A percentile compares a stretch with the other conserved stretches of the same genome.
phyloP scores from a whole-genome alignment of 2,797 vertebrate genomes.

The Propithecus perrieri region DNA sequence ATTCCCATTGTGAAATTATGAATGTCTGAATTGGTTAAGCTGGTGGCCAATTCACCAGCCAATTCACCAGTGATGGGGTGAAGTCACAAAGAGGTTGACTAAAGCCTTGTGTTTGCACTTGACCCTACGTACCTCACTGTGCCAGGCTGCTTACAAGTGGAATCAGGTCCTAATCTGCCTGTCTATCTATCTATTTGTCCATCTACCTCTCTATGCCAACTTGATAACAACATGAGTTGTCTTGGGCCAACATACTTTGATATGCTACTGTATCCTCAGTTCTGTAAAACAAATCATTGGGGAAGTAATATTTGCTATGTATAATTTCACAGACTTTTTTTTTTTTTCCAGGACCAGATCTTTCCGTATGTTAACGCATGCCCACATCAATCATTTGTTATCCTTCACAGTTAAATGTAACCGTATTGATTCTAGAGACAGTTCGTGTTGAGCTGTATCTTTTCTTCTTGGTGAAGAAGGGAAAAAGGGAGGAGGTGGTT shows the following conservation, averaged over 20 bases:
- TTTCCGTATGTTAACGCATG: neutral
- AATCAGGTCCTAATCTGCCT: neutral
- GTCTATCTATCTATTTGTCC: neutral
- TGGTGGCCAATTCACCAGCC: too few relatives aligned
- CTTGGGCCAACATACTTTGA: neutral
- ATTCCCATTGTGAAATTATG: neutral
- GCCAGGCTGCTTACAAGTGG: neutral
- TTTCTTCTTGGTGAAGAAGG: neutral
- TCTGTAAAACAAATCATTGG: neutral
- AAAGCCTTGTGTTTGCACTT: neutral
- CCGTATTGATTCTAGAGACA: neutral
- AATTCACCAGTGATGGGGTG: neutral
- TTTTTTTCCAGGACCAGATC: neutral
- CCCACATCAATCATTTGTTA: neutral
- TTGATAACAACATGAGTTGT: neutral
- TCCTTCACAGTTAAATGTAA: neutral
- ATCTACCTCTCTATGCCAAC: neutral
- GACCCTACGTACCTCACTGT: rapidly evolving
- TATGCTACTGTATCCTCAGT: neutral
- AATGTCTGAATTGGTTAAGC: neutral
- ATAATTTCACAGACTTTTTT: neutral
- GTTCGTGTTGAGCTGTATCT: neutral
- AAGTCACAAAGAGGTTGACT: neutral
- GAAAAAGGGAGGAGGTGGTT: neutral
- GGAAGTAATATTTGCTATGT: neutral